Percentiles rank a stretch among this genome's conserved stretches.
These are phyloP conservation scores for Pseudorectes ferrugineus DNA, from an alignment of 2,113 vertebrate species.

Conservation along the genomic window DNA sequence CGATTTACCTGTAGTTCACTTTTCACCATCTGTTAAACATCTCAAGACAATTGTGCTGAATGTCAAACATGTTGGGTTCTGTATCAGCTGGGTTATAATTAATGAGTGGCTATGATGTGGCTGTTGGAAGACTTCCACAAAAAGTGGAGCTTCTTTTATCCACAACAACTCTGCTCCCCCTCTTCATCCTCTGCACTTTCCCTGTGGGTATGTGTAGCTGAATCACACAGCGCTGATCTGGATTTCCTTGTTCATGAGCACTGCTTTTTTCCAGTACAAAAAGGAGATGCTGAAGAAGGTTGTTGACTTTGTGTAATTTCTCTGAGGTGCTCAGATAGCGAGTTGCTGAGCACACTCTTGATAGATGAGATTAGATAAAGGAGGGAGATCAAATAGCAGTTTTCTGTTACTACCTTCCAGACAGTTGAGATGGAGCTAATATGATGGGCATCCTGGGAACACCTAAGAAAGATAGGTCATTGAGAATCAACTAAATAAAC, in stretches of 20 bases:
- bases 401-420: conserved; percentile 64
- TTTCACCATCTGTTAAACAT: conserved; percentile 55
- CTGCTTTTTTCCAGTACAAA: conserved; percentile 23
- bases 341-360: conserved; percentile 6
- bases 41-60: conserved; percentile 19
- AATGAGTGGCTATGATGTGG: conserved; percentile 29
- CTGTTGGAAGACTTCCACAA: conserved; percentile 39
- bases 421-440: conserved; percentile 51
- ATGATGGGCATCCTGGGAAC: conserved; percentile 44
- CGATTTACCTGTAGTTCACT: conserved; percentile 46
- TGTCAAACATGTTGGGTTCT: background rate
- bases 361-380: conserved; percentile 66
- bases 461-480: conserved; percentile 35
- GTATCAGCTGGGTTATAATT: conserved; percentile 44
- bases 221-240: background rate
- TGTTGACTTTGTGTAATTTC: conserved; percentile 53
- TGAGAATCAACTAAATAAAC: conserved; percentile 58
- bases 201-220: background rate
- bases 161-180: background rate
- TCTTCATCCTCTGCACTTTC: background rate
- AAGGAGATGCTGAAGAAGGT: conserved; percentile 22
- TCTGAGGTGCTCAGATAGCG: conserved; percentile 23
- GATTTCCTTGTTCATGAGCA: background rate
- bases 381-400: conserved; percentile 62
- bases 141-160: conserved; percentile 30